These are phyloP conservation scores for Sclerurus mexicanus DNA, from an alignment of 2,113 vertebrate genomes.

Conservation along the genomic window DNA sequence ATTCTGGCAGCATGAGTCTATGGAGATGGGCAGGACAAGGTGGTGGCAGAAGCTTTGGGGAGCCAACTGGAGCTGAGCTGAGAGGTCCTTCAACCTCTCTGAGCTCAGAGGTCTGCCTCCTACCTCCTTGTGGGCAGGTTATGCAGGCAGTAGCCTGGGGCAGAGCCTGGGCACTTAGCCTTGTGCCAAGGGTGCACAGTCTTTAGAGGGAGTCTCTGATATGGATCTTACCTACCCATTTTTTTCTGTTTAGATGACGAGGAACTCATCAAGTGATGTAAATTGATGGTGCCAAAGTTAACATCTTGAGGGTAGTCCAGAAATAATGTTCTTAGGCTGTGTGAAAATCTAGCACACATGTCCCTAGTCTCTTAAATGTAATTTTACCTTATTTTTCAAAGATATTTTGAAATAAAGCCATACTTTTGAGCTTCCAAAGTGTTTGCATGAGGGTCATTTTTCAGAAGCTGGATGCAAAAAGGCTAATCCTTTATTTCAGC, in stretches of 20 bases:
- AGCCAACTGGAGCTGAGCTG: not conserved
- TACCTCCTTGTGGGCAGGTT: not conserved
- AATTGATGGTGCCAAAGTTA: not conserved
- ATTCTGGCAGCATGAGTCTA: not conserved
- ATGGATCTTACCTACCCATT: not conserved
- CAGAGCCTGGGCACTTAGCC: rapidly evolving
- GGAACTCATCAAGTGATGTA: not conserved
- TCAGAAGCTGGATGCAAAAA: not conserved
- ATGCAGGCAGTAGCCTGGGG: not conserved
- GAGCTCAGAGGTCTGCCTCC: not conserved
- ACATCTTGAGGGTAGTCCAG: not conserved
- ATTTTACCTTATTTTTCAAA: not conserved
- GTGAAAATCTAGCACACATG: not conserved
- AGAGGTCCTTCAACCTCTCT: not conserved
- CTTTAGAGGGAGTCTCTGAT: not conserved
- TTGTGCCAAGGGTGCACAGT: not conserved
- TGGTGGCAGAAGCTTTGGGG: not conserved
- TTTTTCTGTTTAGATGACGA: not conserved
- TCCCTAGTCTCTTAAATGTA: not conserved
- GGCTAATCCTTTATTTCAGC: not conserved
- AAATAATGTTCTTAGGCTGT: not conserved
- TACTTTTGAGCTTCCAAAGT: not conserved
- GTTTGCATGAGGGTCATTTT: not conserved
- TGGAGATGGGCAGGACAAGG: rapidly evolving
- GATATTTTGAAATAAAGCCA: not conserved